These are phyloP conservation scores for Zelostemma sp. DNA, from an alignment of 1,140 invertebrate genomes.

Conservation along the genomic window DNA sequence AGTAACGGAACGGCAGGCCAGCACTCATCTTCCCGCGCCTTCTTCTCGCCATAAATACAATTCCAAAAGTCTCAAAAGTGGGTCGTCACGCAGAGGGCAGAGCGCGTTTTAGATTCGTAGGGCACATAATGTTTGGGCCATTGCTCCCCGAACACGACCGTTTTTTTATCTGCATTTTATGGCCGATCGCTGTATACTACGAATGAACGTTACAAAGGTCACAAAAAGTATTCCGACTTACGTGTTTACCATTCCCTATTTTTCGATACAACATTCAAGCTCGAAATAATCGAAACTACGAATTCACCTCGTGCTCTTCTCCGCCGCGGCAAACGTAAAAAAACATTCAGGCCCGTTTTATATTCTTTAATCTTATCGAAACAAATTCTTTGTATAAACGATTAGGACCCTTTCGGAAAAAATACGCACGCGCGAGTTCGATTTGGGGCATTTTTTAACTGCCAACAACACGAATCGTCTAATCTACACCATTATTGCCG, in stretches of 20 bases:
- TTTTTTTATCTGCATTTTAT: constrained; percentile 59
- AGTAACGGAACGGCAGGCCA: constrained; percentile 1
- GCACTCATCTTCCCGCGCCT: constrained; percentile 16
- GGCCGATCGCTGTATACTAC: constrained; percentile 21
- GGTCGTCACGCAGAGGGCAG: constrained; percentile 15
- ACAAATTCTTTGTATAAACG: no score
- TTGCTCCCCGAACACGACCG: constrained; percentile 48
- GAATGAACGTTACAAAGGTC: neutral
- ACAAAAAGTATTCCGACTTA: neutral
- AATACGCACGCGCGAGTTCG: neutral
- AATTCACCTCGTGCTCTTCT: neutral
- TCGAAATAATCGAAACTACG: neutral
- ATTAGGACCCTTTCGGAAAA: neutral
- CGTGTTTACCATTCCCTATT: neutral
- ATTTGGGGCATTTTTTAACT: constrained; percentile 57
- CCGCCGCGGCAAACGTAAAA: neutral
- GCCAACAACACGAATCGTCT: constrained; percentile 56
- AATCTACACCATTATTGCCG: constrained; percentile 57
- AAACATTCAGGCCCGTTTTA: constrained; percentile 1
- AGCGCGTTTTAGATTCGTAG: constrained; percentile 41
- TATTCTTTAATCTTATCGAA: neutral
- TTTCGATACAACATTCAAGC: neutral
- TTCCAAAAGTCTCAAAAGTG: constrained; percentile 15
- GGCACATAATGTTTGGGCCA: constrained; percentile 35
- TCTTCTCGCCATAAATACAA: constrained; percentile 7